These are phyloP conservation scores for Strigops habroptila DNA, from an alignment of 2,113 vertebrate genomes.

Conservation along the genomic window DNA sequence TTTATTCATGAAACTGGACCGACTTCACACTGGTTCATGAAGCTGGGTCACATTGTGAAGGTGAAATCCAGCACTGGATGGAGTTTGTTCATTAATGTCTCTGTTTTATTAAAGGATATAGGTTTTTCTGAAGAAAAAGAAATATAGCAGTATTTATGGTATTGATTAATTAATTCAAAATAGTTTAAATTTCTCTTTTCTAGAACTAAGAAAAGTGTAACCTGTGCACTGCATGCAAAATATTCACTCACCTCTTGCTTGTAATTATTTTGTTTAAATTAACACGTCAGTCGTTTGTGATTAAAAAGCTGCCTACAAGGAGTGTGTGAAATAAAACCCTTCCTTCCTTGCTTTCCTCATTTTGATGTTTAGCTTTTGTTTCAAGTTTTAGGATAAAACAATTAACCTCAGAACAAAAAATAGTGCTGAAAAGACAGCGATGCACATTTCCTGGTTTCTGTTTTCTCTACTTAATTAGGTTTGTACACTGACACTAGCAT, in stretches of 20 bases:
- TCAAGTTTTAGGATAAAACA: neutral
- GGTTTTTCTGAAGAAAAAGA: neutral
- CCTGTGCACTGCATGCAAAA: neutral
- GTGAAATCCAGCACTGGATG: neutral
- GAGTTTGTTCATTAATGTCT: neutral
- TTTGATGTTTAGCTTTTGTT: constrained; percentile 3
- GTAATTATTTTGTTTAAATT: constrained; percentile 47
- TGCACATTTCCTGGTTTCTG: neutral
- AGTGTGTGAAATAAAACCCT: neutral
- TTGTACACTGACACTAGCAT: neutral
- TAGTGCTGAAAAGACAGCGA: neutral
- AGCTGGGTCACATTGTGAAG: neutral
- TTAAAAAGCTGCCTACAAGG: constrained; percentile 5
- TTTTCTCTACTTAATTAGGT: neutral
- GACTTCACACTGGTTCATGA: neutral
- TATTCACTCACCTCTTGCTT: neutral
- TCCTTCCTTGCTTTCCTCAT: neutral
- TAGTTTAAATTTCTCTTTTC: neutral
- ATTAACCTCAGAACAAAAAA: constrained; percentile 27
- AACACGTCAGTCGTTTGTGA: constrained; percentile 22
- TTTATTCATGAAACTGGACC: neutral
- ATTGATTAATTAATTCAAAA: neutral
- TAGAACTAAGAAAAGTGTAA: neutral
- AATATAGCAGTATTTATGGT: neutral
- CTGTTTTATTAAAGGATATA: neutral